Evolutionary conservation across 2,888 invertebrate species (phyloP).

Genomic region (Eudasyphora cyanicolor): DNA sequence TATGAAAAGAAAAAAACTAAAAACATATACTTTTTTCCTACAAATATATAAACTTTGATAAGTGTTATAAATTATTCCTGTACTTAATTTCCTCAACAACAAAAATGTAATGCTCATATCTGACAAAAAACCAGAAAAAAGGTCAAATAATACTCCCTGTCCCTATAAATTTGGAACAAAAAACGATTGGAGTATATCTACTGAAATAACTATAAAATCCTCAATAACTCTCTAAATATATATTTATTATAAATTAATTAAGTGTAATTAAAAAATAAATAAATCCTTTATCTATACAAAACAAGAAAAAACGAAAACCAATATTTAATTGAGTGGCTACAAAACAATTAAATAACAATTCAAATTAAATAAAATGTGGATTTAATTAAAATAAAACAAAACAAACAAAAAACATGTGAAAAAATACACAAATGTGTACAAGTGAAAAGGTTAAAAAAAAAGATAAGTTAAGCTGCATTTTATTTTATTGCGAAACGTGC

Average conservation of each 20-base stretch:
- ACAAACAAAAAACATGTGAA: not conserved
- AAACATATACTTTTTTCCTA: not conserved
- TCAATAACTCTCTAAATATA: not conserved
- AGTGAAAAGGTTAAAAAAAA: no score
- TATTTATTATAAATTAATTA: slow-evolving; percentile 11
- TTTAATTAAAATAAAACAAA: slow-evolving; percentile 7
- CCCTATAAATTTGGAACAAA: not conserved
- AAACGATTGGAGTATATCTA: not conserved
- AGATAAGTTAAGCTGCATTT: no score
- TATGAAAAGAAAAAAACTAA: not conserved
- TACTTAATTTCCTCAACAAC: not conserved
- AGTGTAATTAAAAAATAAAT: slow-evolving; percentile 1
- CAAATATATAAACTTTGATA: not conserved
- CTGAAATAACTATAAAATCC: not conserved
- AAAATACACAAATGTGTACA: not conserved
- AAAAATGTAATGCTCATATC: not conserved
- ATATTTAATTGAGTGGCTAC: not conserved
- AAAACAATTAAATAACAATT: not conserved
- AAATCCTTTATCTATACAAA: not conserved
- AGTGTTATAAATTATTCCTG: not conserved
- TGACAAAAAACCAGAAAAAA: not conserved
- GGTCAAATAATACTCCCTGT: not conserved
- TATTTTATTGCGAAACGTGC: slow-evolving; percentile 57
- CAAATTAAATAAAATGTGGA: not conserved
- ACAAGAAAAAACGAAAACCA: not conserved